A percentile compares a stretch with the other conserved stretches of the same genome.
Evolutionary conservation across 2,797 vertebrate genomes (phyloP).

Genomic region (Scomberomorus guttatus): DNA sequence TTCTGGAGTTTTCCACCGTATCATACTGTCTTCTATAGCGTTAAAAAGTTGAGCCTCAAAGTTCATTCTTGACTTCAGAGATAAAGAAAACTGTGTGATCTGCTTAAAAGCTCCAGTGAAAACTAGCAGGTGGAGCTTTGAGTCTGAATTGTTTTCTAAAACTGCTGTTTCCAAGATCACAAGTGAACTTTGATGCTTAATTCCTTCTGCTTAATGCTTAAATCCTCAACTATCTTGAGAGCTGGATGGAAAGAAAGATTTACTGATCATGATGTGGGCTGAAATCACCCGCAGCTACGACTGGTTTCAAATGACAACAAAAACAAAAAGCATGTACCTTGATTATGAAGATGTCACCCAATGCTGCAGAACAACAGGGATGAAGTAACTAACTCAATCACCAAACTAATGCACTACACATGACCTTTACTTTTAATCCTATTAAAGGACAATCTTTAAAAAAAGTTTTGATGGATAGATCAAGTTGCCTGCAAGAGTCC

Average conservation of each 20-base stretch:
- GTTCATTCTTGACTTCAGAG: no score
- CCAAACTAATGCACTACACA: slow-evolving; percentile 57
- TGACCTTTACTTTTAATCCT: slow-evolving; percentile 77
- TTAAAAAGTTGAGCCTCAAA: no score
- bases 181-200: not conserved
- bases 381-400: slow-evolving; percentile 65
- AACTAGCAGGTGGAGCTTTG: not conserved
- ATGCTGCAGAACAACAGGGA: slow-evolving; percentile 53
- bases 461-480: slow-evolving; percentile 74
- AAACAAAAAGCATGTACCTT: not conserved
- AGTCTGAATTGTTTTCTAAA: not conserved
- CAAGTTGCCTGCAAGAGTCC: slow-evolving; percentile 62
- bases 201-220: no score
- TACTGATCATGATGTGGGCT: not conserved
- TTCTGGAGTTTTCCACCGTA: no score
- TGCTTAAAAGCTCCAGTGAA: no score
- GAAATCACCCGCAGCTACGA: not conserved
- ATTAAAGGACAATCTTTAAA: slow-evolving; percentile 67
- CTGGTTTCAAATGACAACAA: slow-evolving; percentile 4
- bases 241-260: not conserved
- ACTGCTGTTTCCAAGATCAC: no score
- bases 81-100: no score
- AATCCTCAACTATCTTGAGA: not conserved
- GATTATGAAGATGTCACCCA: slow-evolving; percentile 29
- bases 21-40: no score